A percentile compares a stretch with the other conserved stretches of the same genome.
Conservation (phyloP, 2,113 vertebrate species). For the Erythrocercus mccallii region DNA sequence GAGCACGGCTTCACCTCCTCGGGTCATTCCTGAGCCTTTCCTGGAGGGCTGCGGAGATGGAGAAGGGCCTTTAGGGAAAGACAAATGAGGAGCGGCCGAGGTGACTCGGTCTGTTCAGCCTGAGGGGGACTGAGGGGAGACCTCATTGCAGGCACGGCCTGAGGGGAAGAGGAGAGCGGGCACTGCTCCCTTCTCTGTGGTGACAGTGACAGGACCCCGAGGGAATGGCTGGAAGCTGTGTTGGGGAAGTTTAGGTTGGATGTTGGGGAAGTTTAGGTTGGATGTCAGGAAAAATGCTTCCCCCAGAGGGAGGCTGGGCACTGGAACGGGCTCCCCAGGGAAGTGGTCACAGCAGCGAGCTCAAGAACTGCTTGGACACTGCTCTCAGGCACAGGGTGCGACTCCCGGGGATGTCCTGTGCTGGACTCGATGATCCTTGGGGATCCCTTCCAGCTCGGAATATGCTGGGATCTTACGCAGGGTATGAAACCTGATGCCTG, state of each 20-base stretch:
- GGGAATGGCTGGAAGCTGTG: background rate
- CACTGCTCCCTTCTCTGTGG: no score
- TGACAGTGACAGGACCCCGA: background rate
- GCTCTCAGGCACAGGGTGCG: background rate
- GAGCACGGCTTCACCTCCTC: background rate
- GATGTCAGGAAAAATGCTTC: background rate
- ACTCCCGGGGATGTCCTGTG: background rate
- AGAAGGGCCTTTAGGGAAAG: no score
- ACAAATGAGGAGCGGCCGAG: fast-evolving
- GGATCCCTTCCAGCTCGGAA: background rate
- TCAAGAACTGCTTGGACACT: fast-evolving
- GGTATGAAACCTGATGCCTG: background rate
- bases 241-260: background rate
- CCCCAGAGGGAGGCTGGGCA: background rate
- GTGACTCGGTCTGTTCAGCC: background rate
- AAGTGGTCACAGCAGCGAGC: no score
- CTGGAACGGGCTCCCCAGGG: background rate
- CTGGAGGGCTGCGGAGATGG: background rate
- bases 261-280: background rate
- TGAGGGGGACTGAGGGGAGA: background rate
- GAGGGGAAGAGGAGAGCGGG: background rate
- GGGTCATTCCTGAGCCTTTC: background rate
- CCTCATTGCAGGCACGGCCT: fast-evolving
- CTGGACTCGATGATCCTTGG: fast-evolving
- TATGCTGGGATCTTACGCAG: background rate